Base-by-base conservation (phyloP, 2,113 vertebrate species). In the Mastomys natalensis region DNA sequence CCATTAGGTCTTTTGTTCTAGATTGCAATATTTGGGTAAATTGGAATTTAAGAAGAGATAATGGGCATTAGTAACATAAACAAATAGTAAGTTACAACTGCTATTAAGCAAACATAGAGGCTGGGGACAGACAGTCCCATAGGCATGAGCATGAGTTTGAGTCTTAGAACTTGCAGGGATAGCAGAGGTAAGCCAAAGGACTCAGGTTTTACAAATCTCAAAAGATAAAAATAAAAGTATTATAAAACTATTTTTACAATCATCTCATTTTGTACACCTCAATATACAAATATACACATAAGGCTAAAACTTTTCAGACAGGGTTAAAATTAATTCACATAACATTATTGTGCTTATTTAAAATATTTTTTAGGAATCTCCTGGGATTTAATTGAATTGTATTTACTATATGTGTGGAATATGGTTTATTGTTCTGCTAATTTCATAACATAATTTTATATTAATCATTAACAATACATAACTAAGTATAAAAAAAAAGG, bases 201-300 rank as follows among this genome's bases (percentile, higher is more conserved):
- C 90, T 97, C 93, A 51, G 94, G 96, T 86, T 91, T 95, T 90
- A 97, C 81, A 97, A 93, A 96, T 94, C 88, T 97, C 93, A 93
- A 16, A 96, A 91, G 73, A 89, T 82, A 85, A 91, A 95, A 90
- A 91, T 64, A 48, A 51, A 87, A 51, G 43, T 78, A 78, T 60
- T 89, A 10, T 15, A 80, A 93, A 95, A 96, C 48, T 70, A 84
- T 62, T 90, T 90, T 37, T 87, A 74, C 88, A 94, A 95, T 86
- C 72, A 92, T 17, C 53, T 95, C 9, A 94, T 55, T 95, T 82
- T 97, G 12, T 74, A 68, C 73, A 22, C 84, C 88, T 89, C 89
- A 92, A 95, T 89, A 93, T 22, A 91, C 24, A 88, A 70, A 77
- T 3, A 68, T 22, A 55, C 53, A 10, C n/a, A 10, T 17, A 73